Percentiles rank a stretch among this genome's conserved stretches.
Conservation (phyloP, 2,797 vertebrate genomes). For the Rhincodon typus region DNA sequence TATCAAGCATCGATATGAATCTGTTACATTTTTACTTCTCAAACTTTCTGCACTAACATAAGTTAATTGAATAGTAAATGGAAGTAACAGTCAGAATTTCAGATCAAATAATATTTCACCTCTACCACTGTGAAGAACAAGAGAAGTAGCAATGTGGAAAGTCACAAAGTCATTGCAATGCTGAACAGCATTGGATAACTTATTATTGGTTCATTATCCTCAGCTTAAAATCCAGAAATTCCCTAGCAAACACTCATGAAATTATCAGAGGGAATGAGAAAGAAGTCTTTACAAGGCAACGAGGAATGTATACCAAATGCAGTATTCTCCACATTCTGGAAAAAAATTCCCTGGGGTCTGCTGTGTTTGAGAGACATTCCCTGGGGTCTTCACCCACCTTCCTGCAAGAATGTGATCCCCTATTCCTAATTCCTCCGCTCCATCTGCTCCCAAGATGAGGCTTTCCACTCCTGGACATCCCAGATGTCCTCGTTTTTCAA, state of each 20-base stretch:
- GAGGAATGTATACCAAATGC: neutral
- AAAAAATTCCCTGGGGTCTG: neutral
- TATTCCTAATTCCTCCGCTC: too few species aligned
- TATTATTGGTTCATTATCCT: neutral
- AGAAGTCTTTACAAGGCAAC: neutral
- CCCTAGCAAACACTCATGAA: neutral
- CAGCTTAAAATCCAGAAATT: neutral
- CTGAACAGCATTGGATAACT: neutral
- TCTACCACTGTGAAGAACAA: neutral
- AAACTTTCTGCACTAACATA: neutral
- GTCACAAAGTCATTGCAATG: neutral
- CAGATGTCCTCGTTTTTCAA: too few species aligned
- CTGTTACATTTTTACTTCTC: neutral
- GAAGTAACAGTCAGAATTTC: neutral
- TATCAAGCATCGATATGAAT: neutral
- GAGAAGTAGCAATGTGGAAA: neutral
- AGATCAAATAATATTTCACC: neutral
- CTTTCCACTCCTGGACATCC: too few species aligned
- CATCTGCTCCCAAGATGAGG: too few species aligned
- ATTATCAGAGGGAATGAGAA: neutral
- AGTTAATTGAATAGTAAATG: neutral
- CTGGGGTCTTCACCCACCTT: too few species aligned
- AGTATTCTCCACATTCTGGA: neutral
- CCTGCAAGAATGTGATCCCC: too few species aligned
- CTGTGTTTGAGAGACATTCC: too few species aligned